Percentiles rank a stretch among this genome's conserved stretches.
These are phyloP conservation scores for Poicephalus gulielmi DNA, from an alignment of 2,113 vertebrate species.

Conservation along the genomic window DNA sequence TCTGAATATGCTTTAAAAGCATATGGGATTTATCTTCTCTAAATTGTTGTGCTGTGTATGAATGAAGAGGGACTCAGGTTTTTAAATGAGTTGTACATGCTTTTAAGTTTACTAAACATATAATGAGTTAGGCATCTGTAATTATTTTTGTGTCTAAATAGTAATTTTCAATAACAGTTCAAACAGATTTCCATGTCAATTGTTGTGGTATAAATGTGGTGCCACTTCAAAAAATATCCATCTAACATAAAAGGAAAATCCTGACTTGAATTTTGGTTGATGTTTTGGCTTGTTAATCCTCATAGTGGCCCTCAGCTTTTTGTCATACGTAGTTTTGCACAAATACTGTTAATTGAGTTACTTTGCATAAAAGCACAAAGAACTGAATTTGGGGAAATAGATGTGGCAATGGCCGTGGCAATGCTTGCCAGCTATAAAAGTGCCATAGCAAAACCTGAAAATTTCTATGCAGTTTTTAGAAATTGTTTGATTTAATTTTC, in stretches of 20 bases:
- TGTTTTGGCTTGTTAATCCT: background rate
- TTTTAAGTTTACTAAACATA: background rate
- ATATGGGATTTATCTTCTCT: background rate
- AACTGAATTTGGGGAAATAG: background rate
- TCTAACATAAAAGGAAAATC: background rate
- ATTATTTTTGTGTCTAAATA: background rate
- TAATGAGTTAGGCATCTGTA: background rate
- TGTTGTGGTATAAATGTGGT: background rate
- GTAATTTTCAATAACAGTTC: background rate
- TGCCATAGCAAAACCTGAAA: background rate
- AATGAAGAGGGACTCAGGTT: background rate
- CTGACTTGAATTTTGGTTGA: background rate
- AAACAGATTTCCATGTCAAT: background rate
- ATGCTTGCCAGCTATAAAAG: background rate
- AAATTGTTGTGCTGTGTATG: background rate
- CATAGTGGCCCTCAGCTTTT: background rate
- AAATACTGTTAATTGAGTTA: background rate
- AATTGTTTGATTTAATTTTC: background rate
- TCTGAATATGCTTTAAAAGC: background rate
- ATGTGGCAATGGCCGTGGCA: background rate
- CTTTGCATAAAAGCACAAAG: background rate
- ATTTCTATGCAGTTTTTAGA: background rate
- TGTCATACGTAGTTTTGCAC: background rate
- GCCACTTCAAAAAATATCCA: background rate
- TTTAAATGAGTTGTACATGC: background rate